phyloP scores from a whole-genome alignment of 2,888 invertebrate species.

The Furcula furcula region DNA sequence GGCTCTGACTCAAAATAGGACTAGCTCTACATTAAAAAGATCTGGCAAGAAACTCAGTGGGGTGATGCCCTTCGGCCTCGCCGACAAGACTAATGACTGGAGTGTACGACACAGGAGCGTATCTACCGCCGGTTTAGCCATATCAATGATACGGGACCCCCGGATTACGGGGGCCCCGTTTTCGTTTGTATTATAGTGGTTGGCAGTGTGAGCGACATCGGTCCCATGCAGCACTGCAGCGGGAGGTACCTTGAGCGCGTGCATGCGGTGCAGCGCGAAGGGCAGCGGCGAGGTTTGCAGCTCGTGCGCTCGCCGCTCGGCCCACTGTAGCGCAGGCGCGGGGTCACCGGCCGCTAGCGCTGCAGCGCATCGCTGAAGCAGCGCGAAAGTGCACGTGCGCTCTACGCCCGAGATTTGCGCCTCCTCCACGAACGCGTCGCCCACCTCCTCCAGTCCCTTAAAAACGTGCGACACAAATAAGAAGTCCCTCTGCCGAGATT shows the following conservation, averaged over 20 bases:
- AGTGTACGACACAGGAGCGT: no score
- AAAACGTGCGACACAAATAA: not conserved
- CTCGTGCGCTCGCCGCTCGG: conserved; percentile 86
- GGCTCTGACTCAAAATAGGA: no score
- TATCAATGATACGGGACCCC: no score
- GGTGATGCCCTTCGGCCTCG: no score
- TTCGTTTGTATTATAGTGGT: no score
- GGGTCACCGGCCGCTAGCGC: conserved; percentile 91
- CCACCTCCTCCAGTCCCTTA: conserved; percentile 92
- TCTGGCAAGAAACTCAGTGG: no score
- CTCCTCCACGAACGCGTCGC: conserved; percentile 86
- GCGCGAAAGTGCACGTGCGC: conserved; percentile 66
- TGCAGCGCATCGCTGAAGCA: conserved; percentile 91
- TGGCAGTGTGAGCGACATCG: not conserved
- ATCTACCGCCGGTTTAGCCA: no score
- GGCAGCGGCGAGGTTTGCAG: conserved; percentile 81
- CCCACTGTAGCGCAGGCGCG: conserved; percentile 94
- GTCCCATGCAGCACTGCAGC: no score
- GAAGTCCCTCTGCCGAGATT: not conserved
- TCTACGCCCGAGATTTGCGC: conserved; percentile 60
- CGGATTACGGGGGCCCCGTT: no score
- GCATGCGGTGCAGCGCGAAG: conserved; percentile 71
- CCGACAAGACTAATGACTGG: no score
- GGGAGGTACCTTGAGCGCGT: conserved; percentile 68
- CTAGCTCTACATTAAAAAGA: no score